Evolutionary conservation across 2,797 vertebrate genomes (phyloP).

Genomic region (Urocyon cinereoargenteus): DNA sequence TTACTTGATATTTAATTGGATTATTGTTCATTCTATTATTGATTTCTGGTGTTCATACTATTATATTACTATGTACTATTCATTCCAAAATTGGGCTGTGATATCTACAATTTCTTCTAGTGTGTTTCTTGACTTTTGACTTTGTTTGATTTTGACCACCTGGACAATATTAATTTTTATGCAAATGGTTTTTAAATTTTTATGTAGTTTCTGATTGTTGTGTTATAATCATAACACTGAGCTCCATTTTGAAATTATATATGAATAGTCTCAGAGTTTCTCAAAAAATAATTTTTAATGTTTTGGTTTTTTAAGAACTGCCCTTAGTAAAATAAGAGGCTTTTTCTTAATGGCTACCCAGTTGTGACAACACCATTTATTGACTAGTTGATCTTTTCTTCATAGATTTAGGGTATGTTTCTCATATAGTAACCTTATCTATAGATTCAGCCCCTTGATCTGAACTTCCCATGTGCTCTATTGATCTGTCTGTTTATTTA

Average conservation of each 20-base stretch:
- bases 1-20: neutral
- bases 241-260: neutral
- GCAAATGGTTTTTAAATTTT: neutral
- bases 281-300: neutral
- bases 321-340: neutral
- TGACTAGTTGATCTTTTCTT: neutral
- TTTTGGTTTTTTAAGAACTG: neutral
- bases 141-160: neutral
- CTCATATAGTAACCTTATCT: neutral
- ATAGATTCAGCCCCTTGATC: neutral
- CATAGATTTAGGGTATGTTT: neutral
- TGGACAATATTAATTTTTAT: neutral
- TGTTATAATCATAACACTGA: neutral
- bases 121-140: neutral
- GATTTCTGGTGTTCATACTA: neutral
- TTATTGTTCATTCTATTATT: neutral
- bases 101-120: neutral
- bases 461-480: neutral
- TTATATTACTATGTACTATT: neutral
- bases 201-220: neutral
- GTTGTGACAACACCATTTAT: neutral
- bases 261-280: neutral
- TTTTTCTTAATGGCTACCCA: neutral
- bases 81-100: neutral
- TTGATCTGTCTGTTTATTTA: neutral